phyloP scores from a whole-genome alignment of 2,888 invertebrate genomes.

The Tipula helvola region DNA sequence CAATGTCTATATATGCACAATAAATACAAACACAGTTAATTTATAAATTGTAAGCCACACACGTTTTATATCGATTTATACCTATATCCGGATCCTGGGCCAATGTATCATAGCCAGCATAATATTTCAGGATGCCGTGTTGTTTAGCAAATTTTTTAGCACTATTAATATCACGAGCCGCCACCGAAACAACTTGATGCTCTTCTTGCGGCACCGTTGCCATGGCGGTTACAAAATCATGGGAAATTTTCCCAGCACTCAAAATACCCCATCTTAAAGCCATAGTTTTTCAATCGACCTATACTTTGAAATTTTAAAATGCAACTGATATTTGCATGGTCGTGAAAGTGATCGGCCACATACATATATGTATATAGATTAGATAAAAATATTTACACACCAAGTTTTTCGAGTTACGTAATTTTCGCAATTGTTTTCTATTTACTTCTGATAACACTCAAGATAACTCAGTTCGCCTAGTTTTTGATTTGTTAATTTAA shows the following conservation, averaged over 20 bases:
- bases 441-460: neutral
- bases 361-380: neutral
- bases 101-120: constrained; percentile 59
- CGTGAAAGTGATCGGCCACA: neutral
- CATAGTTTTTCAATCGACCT: constrained; percentile 15
- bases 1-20: constrained; percentile 49
- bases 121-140: constrained; percentile 52
- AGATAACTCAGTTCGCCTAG: no score
- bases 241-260: constrained; percentile 67
- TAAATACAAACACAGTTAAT: neutral
- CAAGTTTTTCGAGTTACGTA: neutral
- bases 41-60: neutral
- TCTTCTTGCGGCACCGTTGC: constrained; percentile 45
- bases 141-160: constrained; percentile 59
- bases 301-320: neutral
- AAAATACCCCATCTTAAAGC: constrained; percentile 65
- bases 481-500: no score
- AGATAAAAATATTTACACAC: neutral
- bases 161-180: constrained; percentile 52
- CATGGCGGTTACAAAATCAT: constrained; percentile 64
- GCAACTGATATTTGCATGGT: neutral
- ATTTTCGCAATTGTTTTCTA: neutral
- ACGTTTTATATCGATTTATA: neutral
- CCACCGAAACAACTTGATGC: constrained; percentile 61
- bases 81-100: constrained; percentile 56